Conservation (phyloP, 2,888 invertebrate species). For the Trichogramma dendrolimi region DNA sequence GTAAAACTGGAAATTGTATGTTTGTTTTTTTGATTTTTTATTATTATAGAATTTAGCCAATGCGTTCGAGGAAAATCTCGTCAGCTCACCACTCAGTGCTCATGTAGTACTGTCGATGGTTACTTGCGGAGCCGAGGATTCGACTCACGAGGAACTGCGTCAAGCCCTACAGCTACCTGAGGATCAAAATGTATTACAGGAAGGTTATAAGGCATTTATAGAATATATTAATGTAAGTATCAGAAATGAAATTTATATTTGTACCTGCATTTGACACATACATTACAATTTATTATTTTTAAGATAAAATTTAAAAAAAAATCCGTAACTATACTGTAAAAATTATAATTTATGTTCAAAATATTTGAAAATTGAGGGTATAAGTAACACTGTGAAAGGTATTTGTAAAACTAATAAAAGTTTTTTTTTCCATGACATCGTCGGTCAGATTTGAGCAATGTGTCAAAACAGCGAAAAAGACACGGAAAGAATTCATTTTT, state of each 20-base stretch:
- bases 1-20: not conserved
- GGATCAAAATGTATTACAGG: slow-evolving; percentile 6
- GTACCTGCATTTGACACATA: slow-evolving; percentile 48
- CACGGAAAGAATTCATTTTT: too few relatives aligned
- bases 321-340: too few relatives aligned
- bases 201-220: slow-evolving; percentile 20
- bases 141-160: slow-evolving; percentile 16
- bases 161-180: slow-evolving; percentile 10
- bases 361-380: too few relatives aligned
- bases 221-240: slow-evolving; percentile 19
- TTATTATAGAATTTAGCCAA: not conserved
- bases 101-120: slow-evolving; percentile 33
- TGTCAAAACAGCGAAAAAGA: too few relatives aligned
- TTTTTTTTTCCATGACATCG: too few relatives aligned
- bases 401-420: too few relatives aligned
- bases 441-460: too few relatives aligned
- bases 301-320: slow-evolving; percentile 39
- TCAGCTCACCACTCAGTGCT: slow-evolving; percentile 35
- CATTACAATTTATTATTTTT: slow-evolving; percentile 32
- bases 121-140: slow-evolving; percentile 20
- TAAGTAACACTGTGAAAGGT: too few relatives aligned
- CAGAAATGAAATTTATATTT: not conserved
- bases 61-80: slow-evolving; percentile 14
- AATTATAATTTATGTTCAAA: too few relatives aligned
- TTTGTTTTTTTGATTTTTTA: not conserved